These are phyloP conservation scores for Ochropacha duplaris DNA, from an alignment of 2,888 invertebrate species.

Conservation along the genomic window DNA sequence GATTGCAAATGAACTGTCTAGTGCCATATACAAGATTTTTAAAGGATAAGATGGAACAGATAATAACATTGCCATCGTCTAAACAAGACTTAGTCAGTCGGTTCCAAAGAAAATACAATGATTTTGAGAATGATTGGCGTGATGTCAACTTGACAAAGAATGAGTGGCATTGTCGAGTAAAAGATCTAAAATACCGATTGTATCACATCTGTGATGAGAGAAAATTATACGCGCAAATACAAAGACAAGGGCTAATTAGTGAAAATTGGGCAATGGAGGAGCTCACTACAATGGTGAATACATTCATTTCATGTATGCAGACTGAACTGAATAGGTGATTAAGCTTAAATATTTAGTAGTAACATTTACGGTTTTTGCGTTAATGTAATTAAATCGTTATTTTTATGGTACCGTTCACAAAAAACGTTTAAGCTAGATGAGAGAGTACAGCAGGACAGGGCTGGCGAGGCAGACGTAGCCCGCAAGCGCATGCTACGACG, in stretches of 20 bases:
- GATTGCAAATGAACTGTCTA: constrained; percentile 79
- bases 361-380: too few species aligned
- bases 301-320: constrained; percentile 82
- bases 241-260: constrained; percentile 74
- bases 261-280: constrained; percentile 84
- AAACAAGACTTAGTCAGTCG: constrained; percentile 81
- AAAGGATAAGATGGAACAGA: constrained; percentile 78
- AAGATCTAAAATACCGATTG: constrained; percentile 76
- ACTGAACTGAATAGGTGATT: constrained; percentile 83
- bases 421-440: too few species aligned
- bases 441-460: too few species aligned
- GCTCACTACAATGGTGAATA: constrained; percentile 78
- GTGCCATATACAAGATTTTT: constrained; percentile 82
- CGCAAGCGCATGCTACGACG: too few species aligned
- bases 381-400: too few species aligned
- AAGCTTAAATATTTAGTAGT: constrained; percentile 33
- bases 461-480: too few species aligned
- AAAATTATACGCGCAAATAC: constrained; percentile 78
- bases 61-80: constrained; percentile 80
- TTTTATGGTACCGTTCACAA: too few species aligned
- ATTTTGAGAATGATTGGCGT: constrained; percentile 83
- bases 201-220: constrained; percentile 82
- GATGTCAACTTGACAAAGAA: constrained; percentile 82
- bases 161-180: constrained; percentile 84
- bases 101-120: constrained; percentile 84